Evolutionary conservation across 1,140 invertebrate species (phyloP).

Genomic region (Cotesia chilonis): DNA sequence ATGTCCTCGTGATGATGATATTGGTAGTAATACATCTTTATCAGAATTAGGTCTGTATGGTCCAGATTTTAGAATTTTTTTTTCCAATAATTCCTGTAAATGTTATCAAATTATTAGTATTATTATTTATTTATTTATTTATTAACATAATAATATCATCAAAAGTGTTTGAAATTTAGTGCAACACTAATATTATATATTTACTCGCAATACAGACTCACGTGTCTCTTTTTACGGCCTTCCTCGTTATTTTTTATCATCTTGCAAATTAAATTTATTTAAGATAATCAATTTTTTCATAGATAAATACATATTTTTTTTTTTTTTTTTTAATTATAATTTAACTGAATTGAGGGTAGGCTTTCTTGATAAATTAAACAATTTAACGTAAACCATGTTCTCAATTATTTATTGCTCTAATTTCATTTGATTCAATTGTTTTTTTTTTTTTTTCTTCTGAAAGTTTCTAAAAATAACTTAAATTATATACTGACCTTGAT

Average conservation of each 20-base stretch:
- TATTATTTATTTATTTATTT: slow-evolving; percentile 16
- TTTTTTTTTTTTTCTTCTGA: not conserved
- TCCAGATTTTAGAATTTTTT: slow-evolving; percentile 61
- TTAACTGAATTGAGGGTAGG: too few relatives aligned
- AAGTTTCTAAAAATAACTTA: not conserved
- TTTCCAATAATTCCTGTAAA: slow-evolving; percentile 64
- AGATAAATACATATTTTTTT: not conserved
- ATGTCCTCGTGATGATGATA: slow-evolving; percentile 42
- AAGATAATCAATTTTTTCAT: not conserved
- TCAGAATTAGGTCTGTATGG: slow-evolving; percentile 53
- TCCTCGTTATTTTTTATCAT: slow-evolving; percentile 33
- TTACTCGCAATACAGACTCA: slow-evolving; percentile 18
- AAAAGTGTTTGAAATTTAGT: not conserved
- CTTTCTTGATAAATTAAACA: too few relatives aligned
- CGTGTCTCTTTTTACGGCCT: slow-evolving; percentile 35
- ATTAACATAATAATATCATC: not conserved
- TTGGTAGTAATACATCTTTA: slow-evolving; percentile 45
- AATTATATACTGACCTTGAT: slow-evolving; percentile 65
- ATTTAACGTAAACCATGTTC: too few relatives aligned
- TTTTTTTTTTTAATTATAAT: too few relatives aligned
- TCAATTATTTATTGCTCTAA: not conserved
- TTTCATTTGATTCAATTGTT: slow-evolving; percentile 7
- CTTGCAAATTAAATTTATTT: slow-evolving; percentile 26
- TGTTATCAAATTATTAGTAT: slow-evolving; percentile 7
- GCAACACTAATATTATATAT: too few relatives aligned